Evolutionary conservation across 2,888 invertebrate species (phyloP).

Genomic region (Sarcophaga carnaria): DNA sequence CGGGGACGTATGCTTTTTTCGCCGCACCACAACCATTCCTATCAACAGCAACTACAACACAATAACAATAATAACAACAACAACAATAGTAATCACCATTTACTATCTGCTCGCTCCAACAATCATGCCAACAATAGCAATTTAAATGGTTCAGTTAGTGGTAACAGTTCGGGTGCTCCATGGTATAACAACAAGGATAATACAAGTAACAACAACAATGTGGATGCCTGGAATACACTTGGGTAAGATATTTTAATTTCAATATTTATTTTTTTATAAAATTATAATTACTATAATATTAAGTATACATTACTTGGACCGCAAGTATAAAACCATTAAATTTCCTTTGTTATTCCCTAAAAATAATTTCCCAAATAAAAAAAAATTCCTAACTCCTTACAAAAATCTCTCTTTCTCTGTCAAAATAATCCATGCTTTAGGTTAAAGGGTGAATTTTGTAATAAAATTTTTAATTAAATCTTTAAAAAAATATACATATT

Average conservation of each 20-base stretch:
- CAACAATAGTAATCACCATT: slow-evolving; percentile 49
- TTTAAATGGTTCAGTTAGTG: slow-evolving; percentile 64
- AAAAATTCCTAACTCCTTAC: slow-evolving; percentile 50
- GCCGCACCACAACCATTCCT: slow-evolving; percentile 78
- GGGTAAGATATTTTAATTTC: slow-evolving; percentile 78
- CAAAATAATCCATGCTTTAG: slow-evolving; percentile 74
- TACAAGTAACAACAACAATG: slow-evolving; percentile 71
- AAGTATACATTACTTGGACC: slow-evolving; percentile 31
- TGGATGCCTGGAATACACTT: slow-evolving; percentile 78
- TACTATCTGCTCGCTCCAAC: slow-evolving; percentile 36
- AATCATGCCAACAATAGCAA: slow-evolving; percentile 70
- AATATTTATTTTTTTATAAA: not conserved
- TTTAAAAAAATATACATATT: slow-evolving; percentile 28
- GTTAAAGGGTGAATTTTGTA: slow-evolving; percentile 82
- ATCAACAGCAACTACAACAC: slow-evolving; percentile 69
- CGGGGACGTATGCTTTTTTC: slow-evolving; percentile 80
- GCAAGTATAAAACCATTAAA: slow-evolving; percentile 43
- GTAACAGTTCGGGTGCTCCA: slow-evolving; percentile 53
- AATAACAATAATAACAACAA: slow-evolving; percentile 63
- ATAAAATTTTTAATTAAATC: slow-evolving; percentile 71
- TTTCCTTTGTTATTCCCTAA: slow-evolving; percentile 52
- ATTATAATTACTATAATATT: slow-evolving; percentile 16
- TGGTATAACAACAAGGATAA: slow-evolving; percentile 70
- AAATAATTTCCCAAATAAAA: slow-evolving; percentile 1
- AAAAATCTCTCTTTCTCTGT: slow-evolving; percentile 69